Evolutionary conservation across 2,797 vertebrate genomes (phyloP).

Genomic region (Pseudochaenichthys georgianus): DNA sequence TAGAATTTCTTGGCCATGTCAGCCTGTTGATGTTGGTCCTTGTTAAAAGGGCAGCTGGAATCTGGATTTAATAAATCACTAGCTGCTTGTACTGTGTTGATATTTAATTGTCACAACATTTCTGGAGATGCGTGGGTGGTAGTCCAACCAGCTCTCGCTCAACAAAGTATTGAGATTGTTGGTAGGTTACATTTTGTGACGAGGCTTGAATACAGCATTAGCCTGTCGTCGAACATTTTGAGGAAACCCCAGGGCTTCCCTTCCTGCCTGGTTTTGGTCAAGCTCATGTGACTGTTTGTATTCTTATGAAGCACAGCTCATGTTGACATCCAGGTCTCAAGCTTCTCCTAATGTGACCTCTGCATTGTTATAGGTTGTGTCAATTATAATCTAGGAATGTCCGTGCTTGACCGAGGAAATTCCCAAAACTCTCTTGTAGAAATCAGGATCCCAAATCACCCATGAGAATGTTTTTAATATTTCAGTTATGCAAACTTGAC

Average conservation of each 20-base stretch:
- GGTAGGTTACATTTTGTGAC: too few relatives aligned
- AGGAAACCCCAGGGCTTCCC: constrained; percentile 16
- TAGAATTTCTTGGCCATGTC: neutral
- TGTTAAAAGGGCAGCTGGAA: neutral
- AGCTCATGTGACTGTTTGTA: constrained; percentile 11
- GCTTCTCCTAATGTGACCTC: neutral
- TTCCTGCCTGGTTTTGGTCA: neutral
- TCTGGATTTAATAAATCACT: constrained; percentile 4
- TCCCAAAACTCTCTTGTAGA: neutral
- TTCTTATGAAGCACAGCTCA: neutral
- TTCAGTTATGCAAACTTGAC: neutral
- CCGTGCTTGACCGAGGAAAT: neutral
- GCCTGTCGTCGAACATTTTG: neutral
- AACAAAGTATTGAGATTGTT: neutral
- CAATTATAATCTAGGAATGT: neutral
- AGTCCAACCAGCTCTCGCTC: neutral
- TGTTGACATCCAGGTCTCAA: constrained; percentile 9
- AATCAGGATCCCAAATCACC: neutral
- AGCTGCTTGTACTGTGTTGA: neutral
- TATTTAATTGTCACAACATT: constrained; percentile 3
- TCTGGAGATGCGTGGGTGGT: neutral
- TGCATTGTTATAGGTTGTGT: neutral
- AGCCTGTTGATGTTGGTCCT: neutral
- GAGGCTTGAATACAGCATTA: neutral
- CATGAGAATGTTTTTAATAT: neutral